Percentiles rank a stretch among this genome's conserved stretches.
These are phyloP conservation scores for Lucifuga dentata DNA, from an alignment of 2,113 vertebrate genomes.

Conservation along the genomic window DNA sequence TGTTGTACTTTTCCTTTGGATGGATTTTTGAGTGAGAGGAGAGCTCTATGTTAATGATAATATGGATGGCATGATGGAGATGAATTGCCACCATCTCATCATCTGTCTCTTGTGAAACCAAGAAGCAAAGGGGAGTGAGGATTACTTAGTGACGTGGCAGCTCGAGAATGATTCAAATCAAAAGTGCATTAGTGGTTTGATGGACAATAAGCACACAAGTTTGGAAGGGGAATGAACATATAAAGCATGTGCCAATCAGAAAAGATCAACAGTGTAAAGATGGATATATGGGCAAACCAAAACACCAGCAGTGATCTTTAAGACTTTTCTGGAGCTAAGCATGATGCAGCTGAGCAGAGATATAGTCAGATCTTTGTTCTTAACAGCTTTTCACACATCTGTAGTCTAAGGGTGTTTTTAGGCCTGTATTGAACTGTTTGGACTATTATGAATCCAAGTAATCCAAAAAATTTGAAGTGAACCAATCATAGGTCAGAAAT, in stretches of 20 bases:
- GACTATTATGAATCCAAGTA: too few species aligned
- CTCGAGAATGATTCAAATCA: conserved; percentile 62
- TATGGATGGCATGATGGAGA: conserved; percentile 44
- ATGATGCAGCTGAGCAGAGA: background rate
- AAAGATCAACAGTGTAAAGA: conserved; percentile 13
- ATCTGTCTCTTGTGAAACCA: conserved; percentile 45
- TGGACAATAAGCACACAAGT: conserved; percentile 45
- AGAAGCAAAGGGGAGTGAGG: background rate
- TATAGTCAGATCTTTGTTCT: conserved; percentile 2
- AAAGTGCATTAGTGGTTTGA: conserved; percentile 67
- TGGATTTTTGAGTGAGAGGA: conserved; percentile 53
- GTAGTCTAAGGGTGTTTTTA: too few species aligned
- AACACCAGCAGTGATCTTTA: conserved; percentile 40
- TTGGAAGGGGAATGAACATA: conserved; percentile 30
- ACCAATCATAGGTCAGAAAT: too few species aligned
- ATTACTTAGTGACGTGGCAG: conserved; percentile 43
- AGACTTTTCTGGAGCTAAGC: conserved; percentile 8
- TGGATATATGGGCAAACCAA: conserved; percentile 26
- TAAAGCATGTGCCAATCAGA: conserved; percentile 10
- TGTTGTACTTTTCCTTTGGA: conserved; percentile 58
- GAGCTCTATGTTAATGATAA: conserved; percentile 50
- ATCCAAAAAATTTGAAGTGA: too few species aligned
- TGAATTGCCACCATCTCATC: conserved; percentile 57
- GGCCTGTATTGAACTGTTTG: too few species aligned
- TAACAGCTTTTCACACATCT: too few species aligned